These are phyloP conservation scores for Pseudocheirus occidentalis DNA, from an alignment of 2,797 vertebrate genomes.

Conservation along the genomic window DNA sequence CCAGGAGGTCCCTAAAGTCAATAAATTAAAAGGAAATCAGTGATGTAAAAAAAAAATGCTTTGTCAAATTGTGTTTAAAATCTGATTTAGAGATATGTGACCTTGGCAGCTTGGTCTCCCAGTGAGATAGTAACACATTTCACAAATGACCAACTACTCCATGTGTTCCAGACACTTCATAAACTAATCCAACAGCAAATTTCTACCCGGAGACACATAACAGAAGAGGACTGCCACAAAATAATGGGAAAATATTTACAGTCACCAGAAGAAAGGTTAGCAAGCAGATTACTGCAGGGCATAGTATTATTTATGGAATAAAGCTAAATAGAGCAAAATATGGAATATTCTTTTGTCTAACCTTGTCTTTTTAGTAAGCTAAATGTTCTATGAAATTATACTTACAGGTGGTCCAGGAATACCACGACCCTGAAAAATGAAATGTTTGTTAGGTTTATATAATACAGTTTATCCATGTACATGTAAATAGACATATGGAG, in stretches of 20 bases:
- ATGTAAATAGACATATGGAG: neutral
- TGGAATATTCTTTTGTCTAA: neutral
- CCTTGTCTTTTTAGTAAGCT: neutral
- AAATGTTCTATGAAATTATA: conserved; percentile 68
- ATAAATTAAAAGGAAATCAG: conserved; percentile 52
- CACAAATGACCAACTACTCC: conserved; percentile 22
- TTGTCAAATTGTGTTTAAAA: conserved; percentile 35
- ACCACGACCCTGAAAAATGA: conserved; percentile 90
- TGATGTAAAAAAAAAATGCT: neutral
- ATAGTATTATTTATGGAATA: neutral
- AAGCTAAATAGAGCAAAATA: neutral
- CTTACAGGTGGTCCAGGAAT: conserved; percentile 93
- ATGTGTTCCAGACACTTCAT: conserved; percentile 26
- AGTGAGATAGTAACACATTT: conserved; percentile 29
- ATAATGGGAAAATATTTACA: neutral
- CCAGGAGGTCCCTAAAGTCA: conserved; percentile 91
- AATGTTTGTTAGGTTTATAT: conserved; percentile 47
- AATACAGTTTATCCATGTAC: neutral
- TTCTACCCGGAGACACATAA: conserved; percentile 6
- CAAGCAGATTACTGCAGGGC: neutral
- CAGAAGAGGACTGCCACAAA: neutral
- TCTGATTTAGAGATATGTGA: conserved; percentile 12
- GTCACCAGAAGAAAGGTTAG: neutral
- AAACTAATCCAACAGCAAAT: conserved; percentile 35
- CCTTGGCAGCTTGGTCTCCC: conserved; percentile 30